Percentiles rank a stretch among this genome's conserved stretches.
Conservation (phyloP, 2,113 vertebrate species). For the Patagioenas fasciata region DNA sequence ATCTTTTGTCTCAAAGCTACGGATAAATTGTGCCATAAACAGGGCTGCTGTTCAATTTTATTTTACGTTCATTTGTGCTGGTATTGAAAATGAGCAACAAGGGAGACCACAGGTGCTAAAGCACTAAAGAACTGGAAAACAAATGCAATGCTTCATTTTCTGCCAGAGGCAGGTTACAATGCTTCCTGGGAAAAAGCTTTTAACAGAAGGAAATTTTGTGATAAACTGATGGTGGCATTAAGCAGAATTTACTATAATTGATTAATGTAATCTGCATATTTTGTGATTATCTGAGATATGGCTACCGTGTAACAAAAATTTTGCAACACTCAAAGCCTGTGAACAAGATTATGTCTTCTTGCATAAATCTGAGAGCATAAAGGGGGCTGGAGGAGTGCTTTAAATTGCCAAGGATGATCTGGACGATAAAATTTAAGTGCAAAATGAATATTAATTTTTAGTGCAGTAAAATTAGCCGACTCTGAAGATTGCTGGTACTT, state of each 20-base stretch:
- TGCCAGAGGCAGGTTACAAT: not conserved
- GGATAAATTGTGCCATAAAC: not conserved
- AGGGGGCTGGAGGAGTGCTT: not conserved
- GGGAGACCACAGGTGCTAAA: slow-evolving; percentile 43
- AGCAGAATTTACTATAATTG: not conserved
- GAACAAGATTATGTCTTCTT: slow-evolving; percentile 26
- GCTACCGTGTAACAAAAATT: not conserved
- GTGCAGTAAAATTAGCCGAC: slow-evolving; percentile 39
- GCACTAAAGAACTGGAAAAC: slow-evolving; percentile 20
- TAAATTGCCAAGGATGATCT: slow-evolving; percentile 50
- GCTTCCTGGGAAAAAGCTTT: not conserved
- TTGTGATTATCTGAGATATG: not conserved
- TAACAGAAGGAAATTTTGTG: not conserved
- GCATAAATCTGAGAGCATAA: slow-evolving; percentile 17
- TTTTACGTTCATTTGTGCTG: slow-evolving; percentile 28
- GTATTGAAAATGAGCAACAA: slow-evolving; percentile 37
- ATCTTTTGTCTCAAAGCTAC: not conserved
- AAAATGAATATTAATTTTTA: slow-evolving; percentile 62
- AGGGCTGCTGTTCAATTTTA: slow-evolving; percentile 32
- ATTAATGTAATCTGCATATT: slow-evolving; percentile 24
- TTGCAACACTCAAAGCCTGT: not conserved
- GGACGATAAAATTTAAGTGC: slow-evolving; percentile 34
- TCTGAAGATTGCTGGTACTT: slow-evolving; percentile 35
- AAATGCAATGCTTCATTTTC: slow-evolving; percentile 43
- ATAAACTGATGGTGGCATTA: not conserved